Evolutionary conservation across 2,113 vertebrate species (phyloP).

Genomic region (Mesoclemmys tuberculata): DNA sequence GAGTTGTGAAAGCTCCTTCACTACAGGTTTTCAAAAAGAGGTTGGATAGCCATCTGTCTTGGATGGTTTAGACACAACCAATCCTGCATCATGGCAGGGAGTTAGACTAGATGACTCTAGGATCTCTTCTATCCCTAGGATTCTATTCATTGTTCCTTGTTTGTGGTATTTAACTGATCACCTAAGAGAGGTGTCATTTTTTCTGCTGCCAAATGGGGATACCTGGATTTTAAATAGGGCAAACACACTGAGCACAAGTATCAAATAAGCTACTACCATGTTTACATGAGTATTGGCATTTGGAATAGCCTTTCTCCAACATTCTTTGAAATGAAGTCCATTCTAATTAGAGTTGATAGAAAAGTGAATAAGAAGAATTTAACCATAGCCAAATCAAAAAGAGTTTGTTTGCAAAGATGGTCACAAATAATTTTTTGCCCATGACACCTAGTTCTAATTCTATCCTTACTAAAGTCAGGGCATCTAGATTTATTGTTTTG

Average conservation of each 20-base stretch:
- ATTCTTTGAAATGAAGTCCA: slow-evolving; percentile 19
- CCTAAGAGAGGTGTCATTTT: not conserved
- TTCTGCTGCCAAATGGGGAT: not conserved
- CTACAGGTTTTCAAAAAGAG: not conserved
- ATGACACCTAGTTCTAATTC: not conserved
- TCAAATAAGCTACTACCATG: not conserved
- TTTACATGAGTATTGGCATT: not conserved
- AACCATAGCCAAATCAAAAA: not conserved
- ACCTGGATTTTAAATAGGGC: slow-evolving; percentile 5
- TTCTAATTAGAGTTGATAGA: not conserved
- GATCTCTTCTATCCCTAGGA: not conserved
- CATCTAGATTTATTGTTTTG: not conserved
- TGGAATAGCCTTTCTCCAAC: not conserved
- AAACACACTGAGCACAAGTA: not conserved
- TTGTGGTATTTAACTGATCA: slow-evolving; percentile 15
- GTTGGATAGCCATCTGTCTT: not conserved
- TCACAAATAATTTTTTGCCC: not conserved
- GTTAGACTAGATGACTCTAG: not conserved
- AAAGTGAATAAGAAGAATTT: not conserved
- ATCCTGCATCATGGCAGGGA: not conserved
- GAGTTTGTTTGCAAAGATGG: slow-evolving; percentile 25
- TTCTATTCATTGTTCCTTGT: slow-evolving; percentile 9
- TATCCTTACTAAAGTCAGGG: not conserved
- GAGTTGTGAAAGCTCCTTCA: not conserved
- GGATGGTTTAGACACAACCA: not conserved